These are phyloP conservation scores for Cyprinodon brontotheroides DNA, from an alignment of 2,113 vertebrate species.

Conservation along the genomic window DNA sequence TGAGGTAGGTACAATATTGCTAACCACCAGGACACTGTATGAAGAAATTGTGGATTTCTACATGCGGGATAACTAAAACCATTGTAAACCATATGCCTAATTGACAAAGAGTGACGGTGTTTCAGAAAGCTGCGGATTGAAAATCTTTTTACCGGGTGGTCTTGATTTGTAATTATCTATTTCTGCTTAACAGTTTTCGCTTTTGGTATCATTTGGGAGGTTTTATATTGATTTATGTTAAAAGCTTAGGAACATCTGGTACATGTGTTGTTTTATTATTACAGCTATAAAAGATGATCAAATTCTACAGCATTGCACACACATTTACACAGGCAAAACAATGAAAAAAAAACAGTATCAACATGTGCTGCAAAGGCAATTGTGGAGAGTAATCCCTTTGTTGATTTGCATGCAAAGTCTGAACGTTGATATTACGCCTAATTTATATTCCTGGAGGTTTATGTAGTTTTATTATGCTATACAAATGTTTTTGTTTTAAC, in stretches of 20 bases:
- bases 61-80: neutral
- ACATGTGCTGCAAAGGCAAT: neutral
- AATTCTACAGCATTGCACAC: neutral
- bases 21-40: neutral
- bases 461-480: neutral
- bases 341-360: neutral
- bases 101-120: conserved; percentile 14
- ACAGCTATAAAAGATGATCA: conserved; percentile 11
- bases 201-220: conserved; percentile 21
- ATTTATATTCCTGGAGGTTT: neutral
- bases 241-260: conserved; percentile 35
- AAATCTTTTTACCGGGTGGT: conserved; percentile 22
- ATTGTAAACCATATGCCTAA: neutral
- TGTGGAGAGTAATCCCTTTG: neutral
- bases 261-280: conserved; percentile 14
- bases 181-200: conserved; percentile 8
- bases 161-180: conserved; percentile 36
- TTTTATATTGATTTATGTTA: conserved; percentile 17
- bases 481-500: neutral
- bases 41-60: neutral
- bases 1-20: conserved; percentile 80
- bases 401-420: neutral
- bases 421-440: neutral
- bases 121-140: conserved; percentile 27
- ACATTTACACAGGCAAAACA: neutral